Evolutionary conservation across 2,797 vertebrate genomes (phyloP), one percentile per base, ranked within the genome.

Genomic region (Limnodromus scolopaceus): DNA sequence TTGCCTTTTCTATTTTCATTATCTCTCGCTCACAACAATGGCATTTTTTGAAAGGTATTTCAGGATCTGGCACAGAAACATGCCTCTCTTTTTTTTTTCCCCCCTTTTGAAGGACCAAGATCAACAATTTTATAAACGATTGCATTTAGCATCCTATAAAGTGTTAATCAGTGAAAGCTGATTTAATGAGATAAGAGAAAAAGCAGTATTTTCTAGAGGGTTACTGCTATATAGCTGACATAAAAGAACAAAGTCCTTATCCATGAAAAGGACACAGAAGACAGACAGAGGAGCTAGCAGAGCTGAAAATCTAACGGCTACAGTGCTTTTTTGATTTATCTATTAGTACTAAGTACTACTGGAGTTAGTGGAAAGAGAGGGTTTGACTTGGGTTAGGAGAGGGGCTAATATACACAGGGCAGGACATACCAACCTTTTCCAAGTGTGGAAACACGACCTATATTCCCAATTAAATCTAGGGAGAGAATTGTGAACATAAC

Each of bases 341-440:
- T 98, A 98, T 98, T 98, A 98, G 98, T 98, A 98, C 98, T 98
- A 99, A 98, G 98, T 98, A 98, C 97, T 98, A 98, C 96, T 98
- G 97, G 97, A 98, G 99, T 99, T 99, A 99, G 99, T 99, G 98
- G 98, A 98, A 98, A 98, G 98, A 98, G 97, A 98, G 97, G 98
- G 98, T 98, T 98, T 98, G 99, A 99, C 99, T 99, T 99, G 98
- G 98, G 99, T 99, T 99, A 99, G 98, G 98, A 99, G 98, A 99
- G 99, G 98, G 98, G 98, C 99, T 99, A 99, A 99, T 98, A 99
- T 99, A 99, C 99, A 99, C 99, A 99, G 99, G 99, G 99, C 99
- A 99, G 99, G 98, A 99, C 99, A 99, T 99, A 99, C 99, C 99
- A 99, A 99, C 99, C 99, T 99, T 99, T 99, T 99, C 98, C 99